Base-by-base conservation (phyloP, 2,888 invertebrate species). In the Pristionchus arcanus region DNA sequence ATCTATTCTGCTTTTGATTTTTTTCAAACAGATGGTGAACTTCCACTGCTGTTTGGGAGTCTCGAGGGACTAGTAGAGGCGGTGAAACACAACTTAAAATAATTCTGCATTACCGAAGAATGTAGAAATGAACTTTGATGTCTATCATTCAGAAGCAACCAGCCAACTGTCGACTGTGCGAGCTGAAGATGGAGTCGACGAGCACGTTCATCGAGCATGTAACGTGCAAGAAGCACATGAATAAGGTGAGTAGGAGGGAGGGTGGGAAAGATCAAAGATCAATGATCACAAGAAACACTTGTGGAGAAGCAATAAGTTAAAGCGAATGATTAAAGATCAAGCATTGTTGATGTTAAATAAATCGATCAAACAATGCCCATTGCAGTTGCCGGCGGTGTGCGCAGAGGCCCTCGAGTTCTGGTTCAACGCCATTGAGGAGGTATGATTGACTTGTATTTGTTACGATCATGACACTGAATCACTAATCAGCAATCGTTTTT, bases 391-490 rank as follows among this genome's bases (percentile, higher is more conserved):
- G 21, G 74, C 74, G 7, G 74, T 81, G 3, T 49, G 49, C n/a
- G 81, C 49, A 28, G 81, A 81, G n/a, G 3, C 81, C 13, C 81
- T 81, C 49, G 81, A 81, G n/a, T 81, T 81, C 81, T 81, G 81
- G 81, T 81, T 81, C 81, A n/a, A 81, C 53, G 81, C 49, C n/a
- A 49, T 81, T 53, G 49, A 74, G 25, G 74, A 74, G 34, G 74
- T 74, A 25, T 16, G 13, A 66, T 66, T 34, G 25, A 63, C 25
- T 49, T 49, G 42, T 11, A 7, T 49, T 49, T 49, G 42, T 49
- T 7, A 49, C 9, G 42, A 3, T 49, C 42, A 49, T 3, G 3
- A 49, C 42, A 49, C 42, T 0, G 42, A 49, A 42, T 42, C 1
- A 49, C 11, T 49, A 49, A 49, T 49, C 9, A 13, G 42, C 9